Percentiles rank a stretch among this genome's conserved stretches.
Conservation (phyloP, 2,888 invertebrate species). For the Mimas tiliae region DNA sequence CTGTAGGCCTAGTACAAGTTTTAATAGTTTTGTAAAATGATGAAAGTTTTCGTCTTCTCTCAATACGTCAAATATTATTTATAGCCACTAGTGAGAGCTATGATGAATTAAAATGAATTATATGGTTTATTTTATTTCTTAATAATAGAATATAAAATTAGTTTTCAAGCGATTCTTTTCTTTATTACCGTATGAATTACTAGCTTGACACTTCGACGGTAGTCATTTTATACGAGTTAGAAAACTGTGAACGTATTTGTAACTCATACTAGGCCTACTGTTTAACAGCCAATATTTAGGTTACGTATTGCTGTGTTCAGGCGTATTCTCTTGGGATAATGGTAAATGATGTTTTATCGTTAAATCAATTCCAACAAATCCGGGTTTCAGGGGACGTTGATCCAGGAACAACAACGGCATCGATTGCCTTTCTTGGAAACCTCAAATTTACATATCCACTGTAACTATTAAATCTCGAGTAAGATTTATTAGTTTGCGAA, state of each 20-base stretch:
- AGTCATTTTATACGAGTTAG: neutral
- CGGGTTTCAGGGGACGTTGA: neutral
- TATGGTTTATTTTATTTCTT: too few species aligned
- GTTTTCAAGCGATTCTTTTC: too few species aligned
- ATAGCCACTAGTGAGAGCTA: too few species aligned
- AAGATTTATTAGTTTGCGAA: neutral
- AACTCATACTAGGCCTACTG: too few species aligned
- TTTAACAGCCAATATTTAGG: neutral
- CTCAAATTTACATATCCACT: neutral
- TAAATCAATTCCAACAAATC: slow-evolving; percentile 6
- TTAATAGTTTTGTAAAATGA: too few species aligned
- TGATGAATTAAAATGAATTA: too few species aligned
- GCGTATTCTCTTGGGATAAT: neutral
- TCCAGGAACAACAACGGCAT: slow-evolving; percentile 2
- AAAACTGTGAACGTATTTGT: too few species aligned
- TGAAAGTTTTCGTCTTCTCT: too few species aligned
- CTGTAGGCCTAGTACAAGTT: too few species aligned
- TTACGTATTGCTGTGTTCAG: neutral
- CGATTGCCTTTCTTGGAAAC: neutral
- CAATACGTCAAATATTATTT: too few species aligned
- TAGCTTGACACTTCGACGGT: neutral
- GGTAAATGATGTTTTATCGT: slow-evolving; percentile 4
- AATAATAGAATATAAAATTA: too few species aligned
- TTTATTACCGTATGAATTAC: too few species aligned
- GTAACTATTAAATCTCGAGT: neutral